Conservation (phyloP, 2,888 invertebrate species). For the Koerneria pararmatus region DNA sequence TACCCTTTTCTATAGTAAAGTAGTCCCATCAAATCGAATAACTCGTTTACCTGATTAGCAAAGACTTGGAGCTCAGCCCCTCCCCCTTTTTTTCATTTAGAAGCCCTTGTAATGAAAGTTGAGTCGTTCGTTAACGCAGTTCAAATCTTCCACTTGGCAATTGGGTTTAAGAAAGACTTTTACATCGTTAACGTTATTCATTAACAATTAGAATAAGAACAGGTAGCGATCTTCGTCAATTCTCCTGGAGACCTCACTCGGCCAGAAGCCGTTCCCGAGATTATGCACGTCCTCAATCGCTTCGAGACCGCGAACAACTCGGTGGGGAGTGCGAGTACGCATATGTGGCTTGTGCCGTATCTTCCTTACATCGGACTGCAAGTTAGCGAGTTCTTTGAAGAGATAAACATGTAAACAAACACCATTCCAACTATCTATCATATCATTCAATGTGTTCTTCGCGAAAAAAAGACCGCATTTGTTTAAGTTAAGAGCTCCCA, state of each 20-base stretch:
- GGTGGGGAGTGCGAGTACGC: slow-evolving; percentile 52
- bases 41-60: neutral
- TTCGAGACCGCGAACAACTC: slow-evolving; percentile 53
- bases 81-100: neutral
- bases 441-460: too few relatives aligned
- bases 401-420: neutral
- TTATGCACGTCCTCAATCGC: slow-evolving; percentile 48
- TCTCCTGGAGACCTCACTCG: slow-evolving; percentile 51
- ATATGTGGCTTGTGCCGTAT: slow-evolving; percentile 57
- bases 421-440: too few relatives aligned
- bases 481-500: too few relatives aligned
- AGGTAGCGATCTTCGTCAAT: slow-evolving; percentile 57
- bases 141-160: neutral
- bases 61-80: neutral
- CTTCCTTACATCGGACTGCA: slow-evolving; percentile 56
- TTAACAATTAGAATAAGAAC: too few relatives aligned
- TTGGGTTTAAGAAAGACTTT: neutral
- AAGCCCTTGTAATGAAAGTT: neutral
- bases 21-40: neutral
- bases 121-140: neutral
- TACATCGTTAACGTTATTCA: neutral
- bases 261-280: slow-evolving; percentile 47
- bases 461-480: too few relatives aligned
- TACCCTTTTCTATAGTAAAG: neutral
- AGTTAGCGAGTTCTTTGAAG: too few relatives aligned